These are phyloP conservation scores for Trichechus manatus DNA, from an alignment of 2,113 vertebrate genomes.

Conservation along the genomic window DNA sequence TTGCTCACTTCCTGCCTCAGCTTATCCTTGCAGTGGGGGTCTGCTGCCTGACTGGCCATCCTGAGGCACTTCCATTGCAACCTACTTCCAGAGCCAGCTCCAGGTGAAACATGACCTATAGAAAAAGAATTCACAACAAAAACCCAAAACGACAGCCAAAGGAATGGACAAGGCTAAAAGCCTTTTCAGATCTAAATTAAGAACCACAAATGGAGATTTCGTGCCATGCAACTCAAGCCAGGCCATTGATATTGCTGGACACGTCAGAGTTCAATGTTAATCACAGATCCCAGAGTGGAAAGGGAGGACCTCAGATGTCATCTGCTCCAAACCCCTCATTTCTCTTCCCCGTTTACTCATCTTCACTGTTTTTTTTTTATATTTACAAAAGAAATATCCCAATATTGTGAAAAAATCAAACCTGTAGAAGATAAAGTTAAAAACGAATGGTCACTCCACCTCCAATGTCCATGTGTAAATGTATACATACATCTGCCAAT, in stretches of 20 bases:
- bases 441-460: neutral
- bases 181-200: neutral
- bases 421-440: neutral
- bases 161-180: neutral
- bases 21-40: too few relatives aligned
- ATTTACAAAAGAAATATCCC: neutral
- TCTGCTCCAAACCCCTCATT: neutral
- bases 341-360: neutral
- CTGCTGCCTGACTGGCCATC: neutral
- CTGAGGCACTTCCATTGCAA: neutral
- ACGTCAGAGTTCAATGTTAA: fast-evolving
- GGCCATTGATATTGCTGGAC: too few relatives aligned
- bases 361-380: neutral
- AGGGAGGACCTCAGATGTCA: too few relatives aligned
- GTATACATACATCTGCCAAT: neutral
- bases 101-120: neutral
- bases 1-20: neutral
- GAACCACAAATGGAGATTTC: neutral
- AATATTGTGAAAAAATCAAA: neutral
- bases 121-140: neutral
- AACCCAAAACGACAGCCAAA: neutral
- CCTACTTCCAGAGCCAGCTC: neutral
- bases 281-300: neutral
- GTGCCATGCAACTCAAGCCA: neutral
- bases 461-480: neutral